These are phyloP conservation scores for Phymanthus crucifer DNA, from an alignment of 92 coral and sea anemone genomes.

Conservation along the genomic window DNA sequence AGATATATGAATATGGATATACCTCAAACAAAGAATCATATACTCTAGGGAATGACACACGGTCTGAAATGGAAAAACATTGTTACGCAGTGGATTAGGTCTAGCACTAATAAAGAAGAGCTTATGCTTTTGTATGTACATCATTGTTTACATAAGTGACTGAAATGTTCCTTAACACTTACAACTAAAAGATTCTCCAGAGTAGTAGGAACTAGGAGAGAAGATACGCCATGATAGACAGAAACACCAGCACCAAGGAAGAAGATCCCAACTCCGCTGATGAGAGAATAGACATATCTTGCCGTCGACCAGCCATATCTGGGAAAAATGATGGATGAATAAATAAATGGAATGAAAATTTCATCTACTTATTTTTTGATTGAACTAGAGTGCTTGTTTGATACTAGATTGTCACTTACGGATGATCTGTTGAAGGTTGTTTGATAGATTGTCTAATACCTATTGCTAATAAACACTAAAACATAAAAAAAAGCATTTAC, in stretches of 20 bases:
- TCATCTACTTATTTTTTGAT: too few species aligned
- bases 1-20: too few species aligned
- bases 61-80: too few species aligned
- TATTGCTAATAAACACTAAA: constrained; percentile 92
- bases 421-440: constrained; percentile 92
- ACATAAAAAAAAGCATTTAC: constrained; percentile 1
- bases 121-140: too few species aligned
- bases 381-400: background rate
- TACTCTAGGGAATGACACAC: too few species aligned
- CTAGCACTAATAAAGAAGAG: too few species aligned
- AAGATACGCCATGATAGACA: constrained; percentile 88
- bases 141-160: too few species aligned
- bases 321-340: background rate
- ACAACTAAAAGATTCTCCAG: constrained; percentile 89
- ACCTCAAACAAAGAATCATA: too few species aligned
- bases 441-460: constrained; percentile 95
- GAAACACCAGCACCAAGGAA: constrained; percentile 99
- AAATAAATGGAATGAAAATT: background rate
- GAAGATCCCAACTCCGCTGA: constrained; percentile 99
- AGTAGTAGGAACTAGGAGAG: constrained; percentile 71
- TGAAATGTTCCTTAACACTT: constrained; percentile 27
- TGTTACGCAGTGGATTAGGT: too few species aligned
- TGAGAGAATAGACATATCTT: constrained; percentile 92
- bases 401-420: constrained; percentile 60
- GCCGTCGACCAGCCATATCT: constrained; percentile 99